These are phyloP conservation scores for Leptoteleia sp. DNA, from an alignment of 1,140 invertebrate genomes.

Conservation along the genomic window DNA sequence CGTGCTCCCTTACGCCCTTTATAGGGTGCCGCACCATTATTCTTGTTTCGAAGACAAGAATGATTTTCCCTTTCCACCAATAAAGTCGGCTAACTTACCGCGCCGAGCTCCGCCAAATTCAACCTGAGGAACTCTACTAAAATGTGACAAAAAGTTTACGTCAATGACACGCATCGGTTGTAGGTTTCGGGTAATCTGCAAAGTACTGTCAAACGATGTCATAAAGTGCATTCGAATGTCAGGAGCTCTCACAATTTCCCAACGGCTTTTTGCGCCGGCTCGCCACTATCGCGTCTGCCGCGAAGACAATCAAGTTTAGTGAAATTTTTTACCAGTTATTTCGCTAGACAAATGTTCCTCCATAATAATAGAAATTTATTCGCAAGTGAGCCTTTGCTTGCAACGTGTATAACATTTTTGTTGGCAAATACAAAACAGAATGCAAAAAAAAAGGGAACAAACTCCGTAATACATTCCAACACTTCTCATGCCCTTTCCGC, in stretches of 20 bases:
- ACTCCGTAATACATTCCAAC: background rate
- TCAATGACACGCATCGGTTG: background rate
- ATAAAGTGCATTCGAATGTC: too few species aligned
- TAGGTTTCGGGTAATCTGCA: background rate
- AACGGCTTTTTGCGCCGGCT: too few species aligned
- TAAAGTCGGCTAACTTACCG: constrained; percentile 31
- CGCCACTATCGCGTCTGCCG: too few species aligned
- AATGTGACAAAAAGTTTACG: constrained; percentile 10
- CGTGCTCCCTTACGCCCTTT: constrained; percentile 42
- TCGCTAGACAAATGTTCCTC: too few species aligned
- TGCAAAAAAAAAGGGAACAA: background rate
- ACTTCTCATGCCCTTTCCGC: constrained; percentile 1
- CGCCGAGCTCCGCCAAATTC: constrained; percentile 27
- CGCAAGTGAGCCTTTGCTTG: too few species aligned
- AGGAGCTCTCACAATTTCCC: too few species aligned
- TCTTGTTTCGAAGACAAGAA: constrained; percentile 58
- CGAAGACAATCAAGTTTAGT: too few species aligned
- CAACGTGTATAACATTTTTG: background rate
- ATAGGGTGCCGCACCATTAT: constrained; percentile 54
- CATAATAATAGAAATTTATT: too few species aligned
- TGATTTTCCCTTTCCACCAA: constrained; percentile 45
- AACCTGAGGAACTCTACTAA: constrained; percentile 6
- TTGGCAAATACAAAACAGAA: too few species aligned
- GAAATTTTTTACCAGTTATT: too few species aligned
- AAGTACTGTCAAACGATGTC: too few species aligned